Conservation (phyloP, 2,888 invertebrate species). For the Phyllotreta cruciferae region DNA sequence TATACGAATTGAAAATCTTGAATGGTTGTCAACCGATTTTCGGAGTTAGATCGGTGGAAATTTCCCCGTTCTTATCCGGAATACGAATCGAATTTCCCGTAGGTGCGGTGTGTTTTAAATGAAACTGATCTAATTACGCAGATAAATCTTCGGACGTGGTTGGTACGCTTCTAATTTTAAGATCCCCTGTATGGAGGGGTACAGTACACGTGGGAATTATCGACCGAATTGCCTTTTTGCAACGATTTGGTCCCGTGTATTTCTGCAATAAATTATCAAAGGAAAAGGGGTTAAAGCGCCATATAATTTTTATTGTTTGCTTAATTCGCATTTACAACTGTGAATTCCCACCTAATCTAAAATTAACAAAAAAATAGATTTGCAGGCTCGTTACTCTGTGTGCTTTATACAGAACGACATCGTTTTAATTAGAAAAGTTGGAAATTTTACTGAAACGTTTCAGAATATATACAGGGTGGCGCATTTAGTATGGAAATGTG, state of each 20-base stretch:
- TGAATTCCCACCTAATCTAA: constrained; percentile 22
- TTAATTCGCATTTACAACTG: constrained; percentile 20
- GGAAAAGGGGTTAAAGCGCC: constrained; percentile 19
- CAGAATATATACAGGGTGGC: no score
- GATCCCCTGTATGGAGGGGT: constrained; percentile 16
- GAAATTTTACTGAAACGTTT: no score
- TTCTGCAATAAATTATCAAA: constrained; percentile 21
- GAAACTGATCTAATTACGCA: constrained; percentile 18
- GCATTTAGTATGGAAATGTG: no score
- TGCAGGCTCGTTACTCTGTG: constrained; percentile 4
- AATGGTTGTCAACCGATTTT: no score
- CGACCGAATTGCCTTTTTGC: constrained; percentile 22
- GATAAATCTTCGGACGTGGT: constrained; percentile 13
- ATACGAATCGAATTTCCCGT: constrained; percentile 2
- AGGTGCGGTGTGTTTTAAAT: constrained; percentile 18
- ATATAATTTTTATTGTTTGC: constrained; percentile 23
- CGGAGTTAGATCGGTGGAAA: no score
- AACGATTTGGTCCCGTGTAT: constrained; percentile 21
- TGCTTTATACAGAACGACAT: constrained; percentile 4
- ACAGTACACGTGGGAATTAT: constrained; percentile 21
- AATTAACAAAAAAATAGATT: constrained; percentile 21
- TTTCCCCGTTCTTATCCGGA: not conserved
- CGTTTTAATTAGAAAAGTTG: not conserved
- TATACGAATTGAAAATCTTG: no score
- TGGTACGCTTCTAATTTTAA: constrained; percentile 7